phyloP scores from a whole-genome alignment of 2,888 invertebrate species.

The Harpalus rufipes region DNA sequence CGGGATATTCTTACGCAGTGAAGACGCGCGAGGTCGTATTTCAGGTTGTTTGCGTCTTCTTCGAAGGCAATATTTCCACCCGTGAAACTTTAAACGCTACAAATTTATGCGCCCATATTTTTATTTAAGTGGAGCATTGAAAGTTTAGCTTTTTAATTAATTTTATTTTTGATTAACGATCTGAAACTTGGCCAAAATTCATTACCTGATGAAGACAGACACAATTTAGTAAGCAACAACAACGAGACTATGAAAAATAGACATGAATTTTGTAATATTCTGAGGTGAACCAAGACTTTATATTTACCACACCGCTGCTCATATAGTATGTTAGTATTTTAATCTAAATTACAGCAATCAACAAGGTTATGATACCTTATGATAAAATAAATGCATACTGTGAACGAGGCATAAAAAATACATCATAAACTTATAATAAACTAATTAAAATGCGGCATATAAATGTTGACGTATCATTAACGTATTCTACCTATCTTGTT shows the following conservation, averaged over 20 bases:
- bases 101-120: conserved; percentile 65
- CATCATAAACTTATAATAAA: background rate
- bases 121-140: conserved; percentile 66
- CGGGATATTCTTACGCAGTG: conserved; percentile 16
- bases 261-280: conserved; percentile 34
- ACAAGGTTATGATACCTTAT: background rate
- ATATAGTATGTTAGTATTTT: conserved; percentile 26
- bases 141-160: conserved; percentile 67
- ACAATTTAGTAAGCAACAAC: conserved; percentile 35
- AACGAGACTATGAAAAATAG: conserved; percentile 11
- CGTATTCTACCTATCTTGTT: no score
- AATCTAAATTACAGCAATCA: conserved; percentile 31
- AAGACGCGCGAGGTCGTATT: conserved; percentile 12
- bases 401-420: background rate
- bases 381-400: background rate
- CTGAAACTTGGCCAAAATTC: conserved; percentile 57
- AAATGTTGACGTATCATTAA: no score
- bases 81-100: conserved; percentile 49
- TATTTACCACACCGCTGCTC: background rate
- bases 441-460: no score
- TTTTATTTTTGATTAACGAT: conserved; percentile 66
- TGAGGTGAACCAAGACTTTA: conserved; percentile 8
- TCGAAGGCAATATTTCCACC: conserved; percentile 32
- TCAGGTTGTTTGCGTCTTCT: conserved; percentile 44
- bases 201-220: conserved; percentile 60